Evolutionary conservation across 2,888 invertebrate genomes (phyloP), one percentile per base, ranked within the genome.

Genomic region (Lottia gigantea): DNA sequence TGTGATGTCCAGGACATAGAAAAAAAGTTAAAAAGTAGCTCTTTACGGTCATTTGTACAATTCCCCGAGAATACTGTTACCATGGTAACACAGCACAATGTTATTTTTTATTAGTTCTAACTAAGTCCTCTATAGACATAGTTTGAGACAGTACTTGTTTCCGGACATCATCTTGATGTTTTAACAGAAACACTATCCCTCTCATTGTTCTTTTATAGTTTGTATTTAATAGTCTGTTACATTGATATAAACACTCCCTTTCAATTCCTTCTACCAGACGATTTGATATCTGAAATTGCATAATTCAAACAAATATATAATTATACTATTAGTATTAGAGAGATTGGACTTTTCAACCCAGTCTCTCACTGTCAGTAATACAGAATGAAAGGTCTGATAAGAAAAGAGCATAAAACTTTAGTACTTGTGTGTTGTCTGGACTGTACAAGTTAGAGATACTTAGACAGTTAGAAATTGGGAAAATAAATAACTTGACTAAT

Each of bases 101-200:
- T 66, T 46, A 71, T 66, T 78, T 79, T 49, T 71, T 74, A 68
- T 73, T 73, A 61, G 74, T 67, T 66, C 77, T 74, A 46, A 85
- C 81, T 70, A 85, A 78, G 46, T 80, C 76, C 67, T 79, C 77
- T n/a, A 83, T 79, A 66, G 80, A 74, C n/a, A 83, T 62, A 63
- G 78, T 72, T 64, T 80, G 80, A 64, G 73, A 63, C 40, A 78
- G 67, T 26, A 86, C 77, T 70, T 80, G 74, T n/a, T 71, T 67
- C 47, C 81, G 74, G 0, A 85, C 62, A 19, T 81, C 79, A 65
- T 76, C 74, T 62, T 80, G 77, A 68, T 83, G 77, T 74, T 79
- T 83, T 49, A 85, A 68, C 46, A 77, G 79, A 66, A 86, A 85
- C n/a, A 85, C 81, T 8, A 86, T 71, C 11, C 78, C 74, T 62